A percentile compares a stretch with the other conserved stretches of the same genome.
Evolutionary conservation across 2,113 vertebrate genomes (phyloP).

Genomic region (Tenebrosternarchus preto): DNA sequence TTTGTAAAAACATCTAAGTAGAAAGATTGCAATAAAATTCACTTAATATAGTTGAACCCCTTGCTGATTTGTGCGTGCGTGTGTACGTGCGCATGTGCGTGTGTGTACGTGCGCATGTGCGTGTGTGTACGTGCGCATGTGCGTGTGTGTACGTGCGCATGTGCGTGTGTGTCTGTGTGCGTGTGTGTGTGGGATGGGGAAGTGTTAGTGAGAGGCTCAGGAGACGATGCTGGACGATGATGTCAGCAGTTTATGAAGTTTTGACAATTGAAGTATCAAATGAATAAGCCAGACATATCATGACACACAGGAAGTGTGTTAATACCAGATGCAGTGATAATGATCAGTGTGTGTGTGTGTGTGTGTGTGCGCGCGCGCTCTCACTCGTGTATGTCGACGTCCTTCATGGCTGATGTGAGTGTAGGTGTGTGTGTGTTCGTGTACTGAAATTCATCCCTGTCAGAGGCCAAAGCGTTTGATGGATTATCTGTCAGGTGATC

Average conservation of each 20-base stretch:
- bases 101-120: not conserved
- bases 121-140: too few relatives aligned
- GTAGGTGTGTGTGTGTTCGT: slow-evolving; percentile 27
- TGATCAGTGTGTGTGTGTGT: slow-evolving; percentile 15
- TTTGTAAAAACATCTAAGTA: slow-evolving; percentile 25
- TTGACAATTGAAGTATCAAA: not conserved
- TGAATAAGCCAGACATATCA: slow-evolving; percentile 8
- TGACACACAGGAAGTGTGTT: slow-evolving; percentile 25
- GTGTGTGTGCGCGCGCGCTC: not conserved
- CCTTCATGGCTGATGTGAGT: slow-evolving; percentile 45
- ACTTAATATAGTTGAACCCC: not conserved
- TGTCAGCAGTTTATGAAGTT: not conserved
- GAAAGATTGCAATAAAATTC: slow-evolving; percentile 2
- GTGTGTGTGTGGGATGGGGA: too few relatives aligned
- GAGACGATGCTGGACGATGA: too few relatives aligned
- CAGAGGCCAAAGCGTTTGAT: slow-evolving; percentile 76
- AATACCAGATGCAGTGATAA: slow-evolving; percentile 29
- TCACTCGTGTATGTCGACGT: not conserved
- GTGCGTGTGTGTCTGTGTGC: not conserved
- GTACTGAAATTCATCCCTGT: slow-evolving; percentile 68
- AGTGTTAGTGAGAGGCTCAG: too few relatives aligned
- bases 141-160: too few relatives aligned
- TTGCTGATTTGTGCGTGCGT: not conserved
- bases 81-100: too few relatives aligned
- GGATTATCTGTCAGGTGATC: slow-evolving; percentile 77